A percentile compares a stretch with the other conserved stretches of the same genome.
Evolutionary conservation across 2,113 vertebrate genomes (phyloP).

Genomic region (Phyllostomus discolor): DNA sequence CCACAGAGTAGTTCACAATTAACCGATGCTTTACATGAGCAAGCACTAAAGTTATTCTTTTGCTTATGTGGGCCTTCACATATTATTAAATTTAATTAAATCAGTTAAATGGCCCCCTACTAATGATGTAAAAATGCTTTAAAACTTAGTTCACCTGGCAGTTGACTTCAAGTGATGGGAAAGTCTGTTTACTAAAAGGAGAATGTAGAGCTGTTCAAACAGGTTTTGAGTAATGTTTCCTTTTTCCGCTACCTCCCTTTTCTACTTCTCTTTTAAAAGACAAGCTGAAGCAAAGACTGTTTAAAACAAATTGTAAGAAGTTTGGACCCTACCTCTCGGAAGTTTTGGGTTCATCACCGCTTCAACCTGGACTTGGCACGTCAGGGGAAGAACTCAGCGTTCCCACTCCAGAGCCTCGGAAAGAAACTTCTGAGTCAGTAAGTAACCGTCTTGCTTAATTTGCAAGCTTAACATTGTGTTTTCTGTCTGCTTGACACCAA

Average conservation of each 20-base stretch:
- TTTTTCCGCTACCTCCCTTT: slow-evolving; percentile 29
- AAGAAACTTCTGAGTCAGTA: slow-evolving; percentile 54
- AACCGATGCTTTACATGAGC: neutral
- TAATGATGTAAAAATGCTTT: neutral
- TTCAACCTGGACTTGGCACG: slow-evolving; percentile 51
- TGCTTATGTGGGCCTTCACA: neutral
- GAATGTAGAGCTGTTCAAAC: neutral
- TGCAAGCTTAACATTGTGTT: neutral
- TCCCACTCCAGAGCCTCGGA: neutral
- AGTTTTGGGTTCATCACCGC: slow-evolving; percentile 41
- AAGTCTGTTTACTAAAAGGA: neutral
- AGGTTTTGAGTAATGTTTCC: neutral
- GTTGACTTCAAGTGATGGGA: neutral
- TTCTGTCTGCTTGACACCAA: neutral
- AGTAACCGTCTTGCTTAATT: slow-evolving; percentile 50
- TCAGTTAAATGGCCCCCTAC: neutral
- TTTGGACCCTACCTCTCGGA: slow-evolving; percentile 68
- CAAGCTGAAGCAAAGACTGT: slow-evolving; percentile 84
- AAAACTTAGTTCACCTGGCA: neutral
- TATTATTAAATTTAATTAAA: neutral
- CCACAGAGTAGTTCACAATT: neutral
- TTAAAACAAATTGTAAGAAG: slow-evolving; percentile 84
- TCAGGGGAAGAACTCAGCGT: neutral
- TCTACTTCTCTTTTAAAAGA: slow-evolving; percentile 55
- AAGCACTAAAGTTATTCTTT: neutral